Evolutionary conservation across 2,888 invertebrate species (phyloP), one percentile per base, ranked within the genome.

Genomic region (Protodeltote pygarga): DNA sequence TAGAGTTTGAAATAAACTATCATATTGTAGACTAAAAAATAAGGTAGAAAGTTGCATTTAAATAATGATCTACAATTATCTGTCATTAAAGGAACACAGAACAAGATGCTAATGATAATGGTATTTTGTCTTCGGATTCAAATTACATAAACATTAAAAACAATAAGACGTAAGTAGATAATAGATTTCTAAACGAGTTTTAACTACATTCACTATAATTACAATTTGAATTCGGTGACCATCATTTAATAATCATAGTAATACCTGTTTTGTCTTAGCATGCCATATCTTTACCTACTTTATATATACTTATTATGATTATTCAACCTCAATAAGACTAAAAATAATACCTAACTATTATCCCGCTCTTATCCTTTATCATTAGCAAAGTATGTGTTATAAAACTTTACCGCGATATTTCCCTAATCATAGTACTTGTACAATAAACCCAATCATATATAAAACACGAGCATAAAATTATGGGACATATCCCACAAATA

Each of bases 401-500:
- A 44, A 57, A 64, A 46, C 16, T 41, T 24, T 27, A 62, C 32
- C 24, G 24, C 45, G 38, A 33, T 35, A 47, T 35, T 54, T 48
- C 25, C 35, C 35, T 55, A 60, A 63, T 47, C 45, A 65, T 27
- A 16, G 47, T 60, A 32, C 44, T 59, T 66, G 48, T 35, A 31
- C 31, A 25, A 44, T 60, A 49, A 48, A 50, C 40, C 34, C 52
- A 49, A 59, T 50, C 45, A 34, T 60, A 54, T 44, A 40, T 52
- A 46, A 55, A 47, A 40, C 33, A 44, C 44, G 32, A 38, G 41
- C 49, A 53, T 59, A 51, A 63, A 66, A 67, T 67, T 69, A 68
- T 62, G 59, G 57, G 65, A 76, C 66, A 73, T 72, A 65, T 72
- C 64, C 60, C 65, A 63, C 54, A 62, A 61, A 71, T 60, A 69